Conservation (phyloP, 2,113 vertebrate genomes). For the Cranoglanis bouderius region DNA sequence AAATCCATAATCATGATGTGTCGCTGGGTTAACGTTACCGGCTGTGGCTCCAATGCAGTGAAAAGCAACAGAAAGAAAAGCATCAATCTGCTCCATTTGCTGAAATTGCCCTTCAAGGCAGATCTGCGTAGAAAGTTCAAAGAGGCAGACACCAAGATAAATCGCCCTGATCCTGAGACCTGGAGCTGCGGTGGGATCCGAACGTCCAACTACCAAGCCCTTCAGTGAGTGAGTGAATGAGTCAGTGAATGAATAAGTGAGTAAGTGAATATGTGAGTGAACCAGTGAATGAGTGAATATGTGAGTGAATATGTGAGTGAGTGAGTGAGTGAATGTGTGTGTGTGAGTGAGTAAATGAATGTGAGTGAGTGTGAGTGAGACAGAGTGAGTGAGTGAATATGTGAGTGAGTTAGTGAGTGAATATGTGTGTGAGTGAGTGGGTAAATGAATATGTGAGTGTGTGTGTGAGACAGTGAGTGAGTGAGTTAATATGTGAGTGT, state of each 20-base stretch:
- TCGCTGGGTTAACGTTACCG: neutral
- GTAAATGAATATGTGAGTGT: neutral
- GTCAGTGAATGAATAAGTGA: neutral
- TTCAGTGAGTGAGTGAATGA: neutral
- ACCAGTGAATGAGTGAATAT: too few species aligned
- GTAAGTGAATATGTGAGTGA: neutral
- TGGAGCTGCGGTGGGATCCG: neutral
- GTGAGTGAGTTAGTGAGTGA: neutral
- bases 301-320: neutral
- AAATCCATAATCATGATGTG: slow-evolving; percentile 5
- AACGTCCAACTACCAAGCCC: too few species aligned
- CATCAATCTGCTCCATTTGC: neutral
- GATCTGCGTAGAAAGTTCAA: neutral
- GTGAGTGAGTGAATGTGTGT: neutral
- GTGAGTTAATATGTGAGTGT: too few species aligned
- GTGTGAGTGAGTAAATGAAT: neutral
- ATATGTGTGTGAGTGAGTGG: neutral
- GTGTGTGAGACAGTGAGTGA: too few species aligned
- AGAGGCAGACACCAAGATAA: neutral
- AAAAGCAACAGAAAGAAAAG: neutral
- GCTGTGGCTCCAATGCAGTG: neutral
- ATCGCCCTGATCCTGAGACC: neutral
- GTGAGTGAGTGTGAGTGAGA: neutral
- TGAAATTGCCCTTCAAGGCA: neutral
- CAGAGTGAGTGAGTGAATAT: neutral